Percentiles rank a stretch among this genome's conserved stretches.
phyloP scores from a whole-genome alignment of 2,113 vertebrate species.

The Sapayoa aenigma region DNA sequence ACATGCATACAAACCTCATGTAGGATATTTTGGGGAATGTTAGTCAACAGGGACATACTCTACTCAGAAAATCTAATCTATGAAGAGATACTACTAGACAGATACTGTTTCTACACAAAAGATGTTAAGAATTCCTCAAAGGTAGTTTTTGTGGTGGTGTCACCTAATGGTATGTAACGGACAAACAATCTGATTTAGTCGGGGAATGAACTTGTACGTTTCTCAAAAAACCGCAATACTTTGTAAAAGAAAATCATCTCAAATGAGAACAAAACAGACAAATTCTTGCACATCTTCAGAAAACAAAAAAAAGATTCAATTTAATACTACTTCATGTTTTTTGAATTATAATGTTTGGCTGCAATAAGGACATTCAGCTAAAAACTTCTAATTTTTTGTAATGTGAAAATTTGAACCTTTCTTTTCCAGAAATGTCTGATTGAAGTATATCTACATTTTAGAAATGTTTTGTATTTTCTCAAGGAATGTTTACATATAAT shows the following conservation, averaged over 20 bases:
- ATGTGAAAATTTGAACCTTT: neutral
- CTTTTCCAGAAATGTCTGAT: neutral
- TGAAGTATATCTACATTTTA: neutral
- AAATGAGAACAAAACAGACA: neutral
- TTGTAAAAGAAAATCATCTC: neutral
- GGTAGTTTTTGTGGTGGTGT: neutral
- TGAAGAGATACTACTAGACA: neutral
- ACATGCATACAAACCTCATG: accelerated
- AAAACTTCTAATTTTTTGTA: neutral
- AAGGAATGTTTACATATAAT: neutral
- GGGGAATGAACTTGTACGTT: neutral
- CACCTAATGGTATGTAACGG: neutral
- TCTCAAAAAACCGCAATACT: neutral
- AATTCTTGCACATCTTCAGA: neutral
- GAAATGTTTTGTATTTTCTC: neutral
- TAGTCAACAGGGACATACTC: neutral
- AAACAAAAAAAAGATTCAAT: neutral
- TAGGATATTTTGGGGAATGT: neutral
- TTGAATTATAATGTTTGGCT: neutral
- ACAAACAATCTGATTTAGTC: neutral
- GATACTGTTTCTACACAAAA: neutral
- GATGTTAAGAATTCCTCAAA: neutral
- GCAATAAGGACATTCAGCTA: neutral
- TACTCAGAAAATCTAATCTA: neutral
- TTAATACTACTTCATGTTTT: neutral